Evolutionary conservation across 2,888 invertebrate genomes (phyloP).

Genomic region (Danaus chrysippus): DNA sequence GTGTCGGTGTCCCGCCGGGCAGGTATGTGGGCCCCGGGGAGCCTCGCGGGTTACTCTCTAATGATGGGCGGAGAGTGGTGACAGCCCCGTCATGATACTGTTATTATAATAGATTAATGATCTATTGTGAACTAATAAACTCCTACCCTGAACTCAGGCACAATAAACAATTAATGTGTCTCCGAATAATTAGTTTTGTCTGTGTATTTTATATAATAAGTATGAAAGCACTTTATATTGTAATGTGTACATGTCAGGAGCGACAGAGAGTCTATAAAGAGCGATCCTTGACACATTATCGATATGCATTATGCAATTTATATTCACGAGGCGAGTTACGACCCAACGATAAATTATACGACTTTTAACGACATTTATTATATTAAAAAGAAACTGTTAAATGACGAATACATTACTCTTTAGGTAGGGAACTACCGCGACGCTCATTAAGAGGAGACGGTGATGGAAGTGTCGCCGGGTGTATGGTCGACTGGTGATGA

Average conservation of each 20-base stretch:
- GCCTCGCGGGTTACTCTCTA: conserved; percentile 2
- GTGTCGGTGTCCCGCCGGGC: not conserved
- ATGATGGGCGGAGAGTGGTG: conserved; percentile 7
- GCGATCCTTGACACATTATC: not conserved
- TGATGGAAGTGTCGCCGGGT: too few relatives aligned
- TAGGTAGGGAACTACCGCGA: too few relatives aligned
- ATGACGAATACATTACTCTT: too few relatives aligned
- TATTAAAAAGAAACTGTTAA: too few relatives aligned
- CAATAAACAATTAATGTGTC: too few relatives aligned
- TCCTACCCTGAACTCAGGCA: too few relatives aligned
- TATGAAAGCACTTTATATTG: too few relatives aligned
- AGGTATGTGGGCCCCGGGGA: not conserved
- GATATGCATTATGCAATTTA: conserved; percentile 4
- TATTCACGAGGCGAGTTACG: not conserved
- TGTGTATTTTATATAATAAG: too few relatives aligned
- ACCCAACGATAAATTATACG: not conserved
- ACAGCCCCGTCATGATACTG: not conserved
- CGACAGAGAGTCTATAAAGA: not conserved
- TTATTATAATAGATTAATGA: not conserved
- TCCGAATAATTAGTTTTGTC: too few relatives aligned
- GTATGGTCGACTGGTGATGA: conserved; percentile 17
- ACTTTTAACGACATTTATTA: not conserved
- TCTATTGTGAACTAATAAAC: not conserved
- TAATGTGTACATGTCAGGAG: not conserved
- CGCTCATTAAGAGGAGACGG: too few relatives aligned